These are phyloP conservation scores for Manduca sexta DNA, from an alignment of 1,140 invertebrate genomes.

Conservation along the genomic window DNA sequence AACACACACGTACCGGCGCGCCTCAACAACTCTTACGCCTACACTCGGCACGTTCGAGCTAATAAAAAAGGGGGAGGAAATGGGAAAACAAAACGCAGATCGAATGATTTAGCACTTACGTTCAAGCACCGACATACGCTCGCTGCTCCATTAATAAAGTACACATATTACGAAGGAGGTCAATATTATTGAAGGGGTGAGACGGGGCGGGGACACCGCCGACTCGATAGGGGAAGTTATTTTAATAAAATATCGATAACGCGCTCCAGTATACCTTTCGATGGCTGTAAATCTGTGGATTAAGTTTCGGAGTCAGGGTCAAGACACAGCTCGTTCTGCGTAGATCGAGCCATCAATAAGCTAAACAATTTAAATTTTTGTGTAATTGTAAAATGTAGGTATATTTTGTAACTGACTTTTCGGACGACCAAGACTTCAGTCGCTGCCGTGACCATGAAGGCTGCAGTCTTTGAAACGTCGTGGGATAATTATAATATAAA, in stretches of 20 bases:
- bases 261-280: too few species aligned
- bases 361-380: too few species aligned
- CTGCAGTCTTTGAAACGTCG: too few species aligned
- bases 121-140: conserved; percentile 7
- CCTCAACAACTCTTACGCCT: background rate
- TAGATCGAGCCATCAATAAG: too few species aligned
- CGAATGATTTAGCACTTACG: conserved; percentile 18
- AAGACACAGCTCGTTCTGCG: too few species aligned
- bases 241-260: background rate
- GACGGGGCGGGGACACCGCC: background rate
- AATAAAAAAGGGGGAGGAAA: conserved; percentile 11
- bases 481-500: too few species aligned
- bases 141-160: conserved; percentile 18
- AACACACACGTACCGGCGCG: background rate
- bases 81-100: conserved; percentile 12
- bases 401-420: too few species aligned
- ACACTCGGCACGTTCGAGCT: background rate
- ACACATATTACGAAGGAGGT: conserved; percentile 17
- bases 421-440: too few species aligned
- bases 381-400: too few species aligned
- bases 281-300: too few species aligned
- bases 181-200: conserved; percentile 9
- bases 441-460: too few species aligned
- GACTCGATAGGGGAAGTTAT: background rate
- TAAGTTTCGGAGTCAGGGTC: too few species aligned